These are phyloP conservation scores for Brachylomia viminalis DNA, from an alignment of 2,888 invertebrate genomes.

Conservation along the genomic window DNA sequence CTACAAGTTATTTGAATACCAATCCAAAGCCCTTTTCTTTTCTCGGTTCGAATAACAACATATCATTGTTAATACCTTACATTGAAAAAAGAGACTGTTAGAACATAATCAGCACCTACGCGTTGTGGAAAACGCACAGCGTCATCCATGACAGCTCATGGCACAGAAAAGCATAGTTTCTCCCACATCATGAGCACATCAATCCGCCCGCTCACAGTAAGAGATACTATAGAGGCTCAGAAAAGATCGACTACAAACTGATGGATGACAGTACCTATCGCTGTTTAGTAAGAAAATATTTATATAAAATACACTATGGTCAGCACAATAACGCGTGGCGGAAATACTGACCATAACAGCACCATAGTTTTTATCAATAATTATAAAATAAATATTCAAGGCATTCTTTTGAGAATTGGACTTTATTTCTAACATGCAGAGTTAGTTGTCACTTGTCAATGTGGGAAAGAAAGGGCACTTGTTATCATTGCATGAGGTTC, in stretches of 20 bases:
- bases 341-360: constrained; percentile 35
- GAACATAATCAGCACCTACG: constrained; percentile 43
- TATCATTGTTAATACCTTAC: constrained; percentile 1
- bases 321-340: background rate
- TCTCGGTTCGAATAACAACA: background rate
- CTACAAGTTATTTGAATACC: constrained; percentile 4
- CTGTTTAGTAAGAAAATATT: too few species aligned
- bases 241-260: background rate
- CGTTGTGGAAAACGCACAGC: constrained; percentile 29
- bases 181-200: constrained; percentile 27
- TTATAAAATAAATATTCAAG: constrained; percentile 9
- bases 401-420: background rate
- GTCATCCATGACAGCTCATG: constrained; percentile 53
- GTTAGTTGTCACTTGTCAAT: constrained; percentile 9
- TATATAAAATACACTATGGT: too few species aligned
- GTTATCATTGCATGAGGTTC: constrained; percentile 52
- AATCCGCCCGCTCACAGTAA: background rate
- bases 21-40: background rate
- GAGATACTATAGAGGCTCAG: background rate
- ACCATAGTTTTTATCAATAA: constrained; percentile 35
- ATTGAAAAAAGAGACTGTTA: constrained; percentile 9
- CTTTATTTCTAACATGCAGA: constrained; percentile 10
- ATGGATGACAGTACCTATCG: background rate
- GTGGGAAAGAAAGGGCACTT: constrained; percentile 40
- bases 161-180: constrained; percentile 50